Evolutionary conservation across 2,888 invertebrate genomes (phyloP).

Genomic region (Napeogenes inachia): DNA sequence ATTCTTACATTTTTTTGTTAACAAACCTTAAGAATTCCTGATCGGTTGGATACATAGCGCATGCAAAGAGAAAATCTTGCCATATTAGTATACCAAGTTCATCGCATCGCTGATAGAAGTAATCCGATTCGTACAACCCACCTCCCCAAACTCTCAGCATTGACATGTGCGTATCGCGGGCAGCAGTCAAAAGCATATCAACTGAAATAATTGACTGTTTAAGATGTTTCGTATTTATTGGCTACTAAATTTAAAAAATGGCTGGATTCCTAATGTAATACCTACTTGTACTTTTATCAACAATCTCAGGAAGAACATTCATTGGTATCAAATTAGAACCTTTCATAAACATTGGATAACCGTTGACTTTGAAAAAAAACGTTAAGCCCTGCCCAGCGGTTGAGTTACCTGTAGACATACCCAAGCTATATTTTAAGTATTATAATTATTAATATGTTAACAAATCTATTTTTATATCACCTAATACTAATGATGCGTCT

Average conservation of each 20-base stretch:
- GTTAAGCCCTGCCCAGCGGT: slow-evolving; percentile 79
- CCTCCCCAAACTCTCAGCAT: slow-evolving; percentile 99
- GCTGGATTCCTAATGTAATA: too few relatives aligned
- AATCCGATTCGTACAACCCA: slow-evolving; percentile 94
- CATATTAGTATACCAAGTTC: slow-evolving; percentile 94
- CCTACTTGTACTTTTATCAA: slow-evolving; percentile 46
- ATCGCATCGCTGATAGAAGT: slow-evolving; percentile 92
- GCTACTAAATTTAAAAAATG: too few relatives aligned
- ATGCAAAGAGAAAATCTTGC: slow-evolving; percentile 99
- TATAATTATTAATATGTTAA: neutral
- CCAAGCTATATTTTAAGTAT: neutral
- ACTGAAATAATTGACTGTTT: slow-evolving; percentile 51
- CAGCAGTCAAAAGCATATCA: slow-evolving; percentile 80
- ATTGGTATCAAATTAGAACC: slow-evolving; percentile 97
- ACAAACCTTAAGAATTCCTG: slow-evolving; percentile 81
- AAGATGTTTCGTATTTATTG: too few relatives aligned
- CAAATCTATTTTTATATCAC: slow-evolving; percentile 38
- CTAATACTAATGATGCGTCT: slow-evolving; percentile 57
- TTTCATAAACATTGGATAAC: slow-evolving; percentile 92
- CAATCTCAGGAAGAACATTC: slow-evolving; percentile 87
- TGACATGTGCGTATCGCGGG: slow-evolving; percentile 89
- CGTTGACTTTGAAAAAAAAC: slow-evolving; percentile 94
- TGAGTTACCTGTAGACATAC: slow-evolving; percentile 51
- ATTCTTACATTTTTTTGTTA: neutral
- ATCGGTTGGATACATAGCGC: slow-evolving; percentile 93